Evolutionary conservation across 2,888 invertebrate genomes (phyloP).

Genomic region (Bombyx huttoni): DNA sequence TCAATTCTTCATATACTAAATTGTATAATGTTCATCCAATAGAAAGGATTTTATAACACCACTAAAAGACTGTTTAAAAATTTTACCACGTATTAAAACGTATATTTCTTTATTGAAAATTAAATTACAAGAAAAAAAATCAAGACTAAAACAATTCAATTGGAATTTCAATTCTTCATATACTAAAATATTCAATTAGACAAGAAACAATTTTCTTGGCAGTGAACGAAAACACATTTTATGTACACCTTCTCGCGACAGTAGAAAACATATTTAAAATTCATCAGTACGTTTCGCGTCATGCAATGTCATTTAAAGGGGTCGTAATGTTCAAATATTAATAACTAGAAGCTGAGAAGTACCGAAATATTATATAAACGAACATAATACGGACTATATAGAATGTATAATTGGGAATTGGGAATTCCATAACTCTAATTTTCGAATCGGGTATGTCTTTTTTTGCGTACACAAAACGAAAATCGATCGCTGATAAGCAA

Average conservation of each 20-base stretch:
- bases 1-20: too few relatives aligned
- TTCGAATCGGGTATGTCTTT: too few relatives aligned
- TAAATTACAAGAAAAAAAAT: not conserved
- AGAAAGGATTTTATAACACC: not conserved
- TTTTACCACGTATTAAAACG: too few relatives aligned
- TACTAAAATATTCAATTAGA: too few relatives aligned
- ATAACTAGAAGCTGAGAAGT: not conserved
- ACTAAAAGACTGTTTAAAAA: too few relatives aligned
- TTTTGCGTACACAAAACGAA: too few relatives aligned
- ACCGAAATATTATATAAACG: constrained; percentile 14
- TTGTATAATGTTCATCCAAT: not conserved
- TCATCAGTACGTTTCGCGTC: not conserved
- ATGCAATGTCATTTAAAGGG: not conserved
- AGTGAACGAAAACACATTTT: not conserved
- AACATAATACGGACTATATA: not conserved
- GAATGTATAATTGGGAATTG: not conserved
- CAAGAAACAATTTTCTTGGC: too few relatives aligned
- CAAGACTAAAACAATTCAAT: too few relatives aligned
- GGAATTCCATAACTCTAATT: too few relatives aligned
- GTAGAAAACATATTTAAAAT: not conserved
- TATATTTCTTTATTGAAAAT: too few relatives aligned
- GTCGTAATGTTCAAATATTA: not conserved
- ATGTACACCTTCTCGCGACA: not conserved
- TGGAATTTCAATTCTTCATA: too few relatives aligned
- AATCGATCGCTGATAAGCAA: too few relatives aligned